phyloP scores from a whole-genome alignment of 2,888 invertebrate species.

The Pristionchus arcanus region DNA sequence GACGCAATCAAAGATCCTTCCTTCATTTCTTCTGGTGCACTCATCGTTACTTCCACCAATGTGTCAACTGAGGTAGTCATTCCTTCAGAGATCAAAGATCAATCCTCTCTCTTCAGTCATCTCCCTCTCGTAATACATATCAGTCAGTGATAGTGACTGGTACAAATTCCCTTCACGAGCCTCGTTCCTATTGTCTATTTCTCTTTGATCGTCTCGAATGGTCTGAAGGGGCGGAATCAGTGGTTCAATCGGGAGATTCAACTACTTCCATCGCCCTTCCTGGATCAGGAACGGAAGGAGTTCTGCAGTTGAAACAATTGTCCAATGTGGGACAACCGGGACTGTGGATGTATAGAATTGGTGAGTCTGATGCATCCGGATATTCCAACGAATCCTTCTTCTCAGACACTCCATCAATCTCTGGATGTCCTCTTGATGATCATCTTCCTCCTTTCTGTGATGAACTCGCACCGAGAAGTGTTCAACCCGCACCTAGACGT shows the following conservation, averaged over 20 bases:
- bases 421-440: slow-evolving; percentile 70
- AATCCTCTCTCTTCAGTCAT: slow-evolving; percentile 26
- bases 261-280: slow-evolving; percentile 74
- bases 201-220: slow-evolving; percentile 76
- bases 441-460: slow-evolving; percentile 78
- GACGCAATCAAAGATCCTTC: slow-evolving; percentile 65
- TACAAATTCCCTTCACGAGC: slow-evolving; percentile 62
- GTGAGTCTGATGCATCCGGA: slow-evolving; percentile 25
- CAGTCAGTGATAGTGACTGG: slow-evolving; percentile 73
- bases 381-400: neutral
- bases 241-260: slow-evolving; percentile 74
- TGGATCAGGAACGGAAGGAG: slow-evolving; percentile 76
- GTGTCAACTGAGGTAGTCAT: slow-evolving; percentile 60
- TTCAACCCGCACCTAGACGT: neutral
- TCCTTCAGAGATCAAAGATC: slow-evolving; percentile 14
- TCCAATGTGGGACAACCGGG: slow-evolving; percentile 77
- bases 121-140: slow-evolving; percentile 74
- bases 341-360: slow-evolving; percentile 76
- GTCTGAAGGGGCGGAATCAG: slow-evolving; percentile 74
- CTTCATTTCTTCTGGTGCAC: slow-evolving; percentile 73
- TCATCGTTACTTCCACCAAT: slow-evolving; percentile 73
- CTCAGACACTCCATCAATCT: slow-evolving; percentile 65
- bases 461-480: slow-evolving; percentile 59
- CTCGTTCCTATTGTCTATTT: slow-evolving; percentile 73
- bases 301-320: slow-evolving; percentile 73